A percentile compares a stretch with the other conserved stretches of the same genome.
phyloP scores from a whole-genome alignment of 2,113 vertebrate genomes.

The Fulica atra region DNA sequence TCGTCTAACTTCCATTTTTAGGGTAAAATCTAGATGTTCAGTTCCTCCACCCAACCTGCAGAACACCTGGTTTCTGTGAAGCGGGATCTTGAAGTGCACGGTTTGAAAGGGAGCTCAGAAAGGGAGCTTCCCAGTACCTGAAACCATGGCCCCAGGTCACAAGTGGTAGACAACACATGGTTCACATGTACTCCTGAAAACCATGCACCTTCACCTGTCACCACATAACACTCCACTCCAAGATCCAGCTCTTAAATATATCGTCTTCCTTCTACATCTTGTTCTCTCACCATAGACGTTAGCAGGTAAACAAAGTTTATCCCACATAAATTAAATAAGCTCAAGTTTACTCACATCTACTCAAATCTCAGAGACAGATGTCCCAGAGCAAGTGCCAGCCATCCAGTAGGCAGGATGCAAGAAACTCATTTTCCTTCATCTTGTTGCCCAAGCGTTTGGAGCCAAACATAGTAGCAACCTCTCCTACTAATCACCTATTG shows the following conservation, averaged over 20 bases:
- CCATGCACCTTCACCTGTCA: not conserved
- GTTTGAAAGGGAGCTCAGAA: not conserved
- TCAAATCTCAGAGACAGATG: not conserved
- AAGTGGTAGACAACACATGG: not conserved
- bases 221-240: not conserved
- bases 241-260: not conserved
- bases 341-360: not conserved
- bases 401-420: not conserved
- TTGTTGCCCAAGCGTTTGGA: not conserved
- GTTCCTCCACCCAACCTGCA: not conserved
- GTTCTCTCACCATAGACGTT: not conserved
- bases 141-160: rapidly evolving
- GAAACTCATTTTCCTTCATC: not conserved
- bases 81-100: not conserved
- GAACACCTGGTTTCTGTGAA: not conserved
- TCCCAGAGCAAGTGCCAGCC: not conserved
- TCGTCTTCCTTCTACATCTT: not conserved
- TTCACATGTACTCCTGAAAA: not conserved
- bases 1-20: not conserved
- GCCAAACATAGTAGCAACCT: not conserved
- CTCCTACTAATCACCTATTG: not conserved
- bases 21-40: not conserved
- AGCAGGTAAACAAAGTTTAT: not conserved
- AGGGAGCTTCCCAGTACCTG: not conserved
- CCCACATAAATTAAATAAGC: not conserved